Evolutionary conservation across 1,140 invertebrate genomes (phyloP), one percentile per base, ranked within the genome.

Genomic region (Tetragnatha versicolor): DNA sequence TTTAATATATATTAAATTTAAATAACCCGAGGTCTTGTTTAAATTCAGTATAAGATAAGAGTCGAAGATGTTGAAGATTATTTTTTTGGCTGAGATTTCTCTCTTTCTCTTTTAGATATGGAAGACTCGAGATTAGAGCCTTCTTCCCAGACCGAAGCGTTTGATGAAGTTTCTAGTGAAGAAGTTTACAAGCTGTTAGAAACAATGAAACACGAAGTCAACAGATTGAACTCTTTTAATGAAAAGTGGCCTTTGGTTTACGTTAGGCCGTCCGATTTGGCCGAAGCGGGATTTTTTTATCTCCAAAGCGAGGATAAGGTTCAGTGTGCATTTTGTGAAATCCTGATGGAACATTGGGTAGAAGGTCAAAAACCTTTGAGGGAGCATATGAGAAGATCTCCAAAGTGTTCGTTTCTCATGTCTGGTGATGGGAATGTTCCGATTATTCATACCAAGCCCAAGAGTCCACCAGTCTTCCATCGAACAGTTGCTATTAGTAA

Each of bases 251-350:
- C 93, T 1, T 88, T 89, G 29, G 88, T 88, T 12, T 69, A 25
- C 39, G 35, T 90, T 55, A 89, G 91, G 7, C 91, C 92, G 0
- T 87, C 91, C 83, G 88, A 89, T 17, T 86, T 97, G 76, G 94
- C 93, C 0, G 89, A 88, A 84, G 92, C 93, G 80, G 95, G 94
- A 9, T 96, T 95, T 85, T 93, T 91, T 84, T 94, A 92, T 83
- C 85, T 92, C 9, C 85, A 88, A 53, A 80, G 85, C 42, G 84
- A 83, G n/a, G 91, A 92, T 83, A 86, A 92, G 84, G 93, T 96
- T 0, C 89, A 93, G n/a, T 97, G 95, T 86, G 92, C 91, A 7
- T 96, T 91, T 88, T 95, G 93, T 85, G 88, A 88, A 81, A 92
- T 90, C 61, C 85, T 93, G 37, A 87, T 91, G 82, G 88, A 86